Evolutionary conservation across 2,888 invertebrate species (phyloP), one percentile per base, ranked within the genome.

Genomic region (Meloe dianella): DNA sequence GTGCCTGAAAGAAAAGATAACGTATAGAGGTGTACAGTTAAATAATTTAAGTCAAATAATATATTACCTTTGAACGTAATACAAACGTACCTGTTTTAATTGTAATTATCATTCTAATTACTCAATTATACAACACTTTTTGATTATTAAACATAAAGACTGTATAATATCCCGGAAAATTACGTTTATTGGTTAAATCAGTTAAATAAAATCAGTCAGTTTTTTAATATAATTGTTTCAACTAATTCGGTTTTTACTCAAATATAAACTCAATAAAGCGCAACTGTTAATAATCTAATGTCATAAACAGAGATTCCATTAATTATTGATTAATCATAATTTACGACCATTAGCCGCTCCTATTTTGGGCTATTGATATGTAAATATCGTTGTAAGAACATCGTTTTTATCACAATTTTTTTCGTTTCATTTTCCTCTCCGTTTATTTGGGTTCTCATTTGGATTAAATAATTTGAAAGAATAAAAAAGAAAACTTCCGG

Each of bases 61-160:
- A 60, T 38, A 64, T 64, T 64, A 60, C 38, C 60, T 64, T 56
- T 58, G 24, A 57, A 57, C n/a, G 60, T 51, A 60, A 60, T 35
- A 10, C 10, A 64, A 64, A 64, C n/a, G 27, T 60, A 32, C 24
- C 35, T 59, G 60, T 51, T 64, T 47, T 30, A 35, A 29, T 35
- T 35, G 30, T 58, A 57, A 56, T 61, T 65, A 59, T 62, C 17
- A 41, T 17, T 41, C n/a, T n/a, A 32, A 7, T 10, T 32, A 32
- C 9, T 32, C 32, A 10, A 8, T 32, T 7, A 5, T 7, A 6
- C 10, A 32, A 32, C n/a, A n/a, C n/a, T n/a, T n/a, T n/a, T n/a
- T n/a, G n/a, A n/a, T n/a, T n/a, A n/a, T n/a, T n/a, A n/a, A n/a
- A n/a, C n/a, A n/a, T n/a, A n/a, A n/a, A n/a, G n/a, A n/a, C n/a